These are phyloP conservation scores for Falcunculus frontatus DNA, from an alignment of 2,113 vertebrate species.

Conservation along the genomic window DNA sequence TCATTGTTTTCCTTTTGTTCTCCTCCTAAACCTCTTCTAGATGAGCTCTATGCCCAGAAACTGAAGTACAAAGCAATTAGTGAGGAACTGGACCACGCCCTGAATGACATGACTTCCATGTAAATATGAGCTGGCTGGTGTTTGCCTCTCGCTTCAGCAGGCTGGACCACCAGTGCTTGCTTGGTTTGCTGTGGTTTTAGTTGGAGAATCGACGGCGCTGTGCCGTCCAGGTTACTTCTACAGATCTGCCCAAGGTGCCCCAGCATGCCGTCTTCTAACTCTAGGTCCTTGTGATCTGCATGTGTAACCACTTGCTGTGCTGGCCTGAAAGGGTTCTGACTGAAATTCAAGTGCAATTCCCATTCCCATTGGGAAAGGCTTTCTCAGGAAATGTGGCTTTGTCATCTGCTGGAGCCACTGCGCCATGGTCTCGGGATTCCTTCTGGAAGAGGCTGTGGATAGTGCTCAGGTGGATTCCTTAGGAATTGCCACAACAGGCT, in stretches of 20 bases:
- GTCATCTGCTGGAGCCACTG: not conserved
- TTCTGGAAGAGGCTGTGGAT: not conserved
- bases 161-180: constrained; percentile 11
- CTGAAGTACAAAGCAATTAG: constrained; percentile 99
- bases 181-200: constrained; percentile 39
- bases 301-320: constrained; percentile 10
- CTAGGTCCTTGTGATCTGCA: constrained; percentile 1
- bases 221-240: constrained; percentile 30
- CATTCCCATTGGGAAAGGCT: not conserved
- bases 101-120: constrained; percentile 99
- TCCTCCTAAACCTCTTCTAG: constrained; percentile 62
- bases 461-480: not conserved
- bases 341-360: not conserved
- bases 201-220: not conserved
- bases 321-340: not conserved
- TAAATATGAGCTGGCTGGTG: constrained; percentile 78
- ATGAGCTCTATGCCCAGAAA: constrained; percentile 98
- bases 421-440: not conserved
- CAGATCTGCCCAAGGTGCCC: not conserved
- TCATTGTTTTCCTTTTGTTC: constrained; percentile 40
- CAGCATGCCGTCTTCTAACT: not conserved
- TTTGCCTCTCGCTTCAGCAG: constrained; percentile 8
- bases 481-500: not conserved
- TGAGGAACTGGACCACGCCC: constrained; percentile 97
- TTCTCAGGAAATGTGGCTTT: not conserved